phyloP scores from a whole-genome alignment of 23 tunicate genomes.

The Styela plicata region DNA sequence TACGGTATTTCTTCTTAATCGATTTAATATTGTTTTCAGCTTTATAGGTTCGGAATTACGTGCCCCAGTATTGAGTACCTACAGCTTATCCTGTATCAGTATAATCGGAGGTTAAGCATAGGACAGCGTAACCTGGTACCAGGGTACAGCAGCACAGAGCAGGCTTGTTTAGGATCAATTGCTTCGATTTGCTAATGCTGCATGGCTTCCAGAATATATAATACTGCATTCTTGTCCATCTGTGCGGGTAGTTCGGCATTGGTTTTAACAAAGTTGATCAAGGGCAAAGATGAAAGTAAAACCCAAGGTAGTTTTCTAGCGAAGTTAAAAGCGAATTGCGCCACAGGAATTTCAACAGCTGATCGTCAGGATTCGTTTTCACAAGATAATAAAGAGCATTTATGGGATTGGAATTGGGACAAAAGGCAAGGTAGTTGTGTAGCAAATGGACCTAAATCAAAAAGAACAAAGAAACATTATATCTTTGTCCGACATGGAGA shows the following conservation, averaged over 20 bases:
- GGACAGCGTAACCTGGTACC: too few relatives aligned
- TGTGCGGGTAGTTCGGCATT: neutral
- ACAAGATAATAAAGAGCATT: neutral
- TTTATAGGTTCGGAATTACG: too few relatives aligned
- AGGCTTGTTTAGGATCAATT: too few relatives aligned
- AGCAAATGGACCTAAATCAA: neutral
- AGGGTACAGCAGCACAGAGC: too few relatives aligned
- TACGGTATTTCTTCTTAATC: too few relatives aligned
- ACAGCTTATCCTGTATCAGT: too few relatives aligned
- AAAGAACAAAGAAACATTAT: constrained; percentile 18
- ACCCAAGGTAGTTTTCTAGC: neutral
- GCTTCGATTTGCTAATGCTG: too few relatives aligned
- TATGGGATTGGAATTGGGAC: constrained; percentile 30
- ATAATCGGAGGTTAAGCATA: too few relatives aligned
- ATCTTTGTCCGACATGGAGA: constrained; percentile 92
- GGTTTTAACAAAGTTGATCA: neutral
- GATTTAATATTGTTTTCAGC: too few relatives aligned
- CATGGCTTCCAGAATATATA: neutral
- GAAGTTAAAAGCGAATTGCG: neutral
- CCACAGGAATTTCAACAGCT: too few relatives aligned
- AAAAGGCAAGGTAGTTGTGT: neutral
- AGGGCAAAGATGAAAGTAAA: neutral
- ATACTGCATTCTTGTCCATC: neutral
- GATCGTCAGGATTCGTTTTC: neutral
- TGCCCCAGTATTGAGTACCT: too few relatives aligned